Evolutionary conservation across 2,888 invertebrate genomes (phyloP).

Genomic region (Heliconius charithonia): DNA sequence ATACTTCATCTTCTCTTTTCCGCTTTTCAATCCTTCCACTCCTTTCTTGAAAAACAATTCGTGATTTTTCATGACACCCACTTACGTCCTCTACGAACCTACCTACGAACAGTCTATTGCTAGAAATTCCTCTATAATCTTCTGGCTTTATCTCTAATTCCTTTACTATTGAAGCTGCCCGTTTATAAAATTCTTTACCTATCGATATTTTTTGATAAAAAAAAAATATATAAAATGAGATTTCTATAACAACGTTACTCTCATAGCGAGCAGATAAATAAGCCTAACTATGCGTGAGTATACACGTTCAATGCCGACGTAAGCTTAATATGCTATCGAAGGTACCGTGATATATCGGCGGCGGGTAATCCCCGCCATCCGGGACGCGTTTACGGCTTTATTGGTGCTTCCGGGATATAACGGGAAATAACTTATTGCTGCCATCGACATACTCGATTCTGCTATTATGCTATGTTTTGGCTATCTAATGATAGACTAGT

Average conservation of each 20-base stretch:
- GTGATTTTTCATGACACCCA: too few relatives aligned
- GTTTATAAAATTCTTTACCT: too few relatives aligned
- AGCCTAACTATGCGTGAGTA: not conserved
- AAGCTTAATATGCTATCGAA: slow-evolving; percentile 9
- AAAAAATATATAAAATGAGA: too few relatives aligned
- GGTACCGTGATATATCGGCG: slow-evolving; percentile 9
- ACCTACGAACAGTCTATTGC: too few relatives aligned
- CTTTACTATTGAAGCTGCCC: too few relatives aligned
- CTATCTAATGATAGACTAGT: not conserved
- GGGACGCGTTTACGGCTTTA: slow-evolving; percentile 9
- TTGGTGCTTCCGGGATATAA: slow-evolving; percentile 11
- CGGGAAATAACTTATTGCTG: slow-evolving; percentile 17
- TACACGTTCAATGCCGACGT: not conserved
- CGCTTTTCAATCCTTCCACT: too few relatives aligned
- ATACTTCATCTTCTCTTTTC: too few relatives aligned
- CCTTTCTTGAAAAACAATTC: too few relatives aligned
- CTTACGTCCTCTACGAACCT: too few relatives aligned
- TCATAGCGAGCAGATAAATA: not conserved
- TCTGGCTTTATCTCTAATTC: too few relatives aligned
- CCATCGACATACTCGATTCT: not conserved
- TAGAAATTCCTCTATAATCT: too few relatives aligned
- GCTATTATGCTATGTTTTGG: not conserved
- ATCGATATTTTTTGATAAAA: too few relatives aligned
- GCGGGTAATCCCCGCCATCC: slow-evolving; percentile 22
- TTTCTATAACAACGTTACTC: not conserved